Evolutionary conservation across 2,797 vertebrate genomes (phyloP), one percentile per base, ranked within the genome.

Genomic region (Poeciliopsis infans): DNA sequence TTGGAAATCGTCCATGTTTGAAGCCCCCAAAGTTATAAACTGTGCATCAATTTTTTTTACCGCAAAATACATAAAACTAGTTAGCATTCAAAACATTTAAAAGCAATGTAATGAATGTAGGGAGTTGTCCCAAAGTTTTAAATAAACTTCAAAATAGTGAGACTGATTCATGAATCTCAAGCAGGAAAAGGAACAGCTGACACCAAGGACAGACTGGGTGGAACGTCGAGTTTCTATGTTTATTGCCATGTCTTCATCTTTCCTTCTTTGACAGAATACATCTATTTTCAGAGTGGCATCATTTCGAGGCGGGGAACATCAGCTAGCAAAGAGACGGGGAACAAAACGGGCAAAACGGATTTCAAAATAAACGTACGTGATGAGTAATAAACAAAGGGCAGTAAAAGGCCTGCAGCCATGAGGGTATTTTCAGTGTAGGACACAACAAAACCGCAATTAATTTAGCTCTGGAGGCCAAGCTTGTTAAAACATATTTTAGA

Each of bases 381-480:
- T 87, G 85, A 92, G 86, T 88, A 85, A 90, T 82, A 78, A 84
- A 79, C 75, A 83, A 82, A 77, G 76, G 64, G 80, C 75, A 77
- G 75, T 78, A 79, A 86, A 86, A 85, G 68, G 76, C 79, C 81
- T 1, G 33, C 76, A 86, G 79, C 71, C 83, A 73, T 31, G 39
- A 77, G 85, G 74, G 76, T 89, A 59, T 82, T 92, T 90, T 88
- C 72, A 85, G 79, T 75, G 68, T 2, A 71, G 79, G 64, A 77
- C 80, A 59, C 77, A 84, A 71, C 55, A 79, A 73, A 31, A 84
- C 69, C 59, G 49, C 77, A 87, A 82, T 82, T 88, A 68, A 85
- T 88, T 88, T 86, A 74, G 39, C 81, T 78, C 77, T 76, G n/a
- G 72, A 85, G 85, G 85, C 81, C 43, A 80, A 84, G 79, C 74